Evolutionary conservation across 2,888 invertebrate species (phyloP).

Genomic region (Eristalinus sepulchralis): DNA sequence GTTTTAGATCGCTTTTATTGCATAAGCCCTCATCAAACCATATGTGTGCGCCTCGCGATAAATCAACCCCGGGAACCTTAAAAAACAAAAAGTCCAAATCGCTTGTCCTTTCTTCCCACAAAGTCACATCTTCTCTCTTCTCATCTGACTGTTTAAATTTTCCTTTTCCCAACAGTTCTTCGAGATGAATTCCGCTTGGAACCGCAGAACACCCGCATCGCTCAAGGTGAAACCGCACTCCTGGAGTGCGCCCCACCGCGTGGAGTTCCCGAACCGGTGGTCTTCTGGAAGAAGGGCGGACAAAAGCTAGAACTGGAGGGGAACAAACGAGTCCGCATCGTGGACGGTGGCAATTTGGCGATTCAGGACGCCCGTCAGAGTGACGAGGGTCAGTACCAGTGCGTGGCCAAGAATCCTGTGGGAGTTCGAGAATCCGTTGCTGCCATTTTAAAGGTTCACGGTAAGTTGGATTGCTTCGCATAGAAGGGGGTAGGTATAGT

Average conservation of each 20-base stretch:
- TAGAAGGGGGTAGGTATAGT: neutral
- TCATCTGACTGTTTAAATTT: neutral
- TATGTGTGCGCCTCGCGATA: too few relatives aligned
- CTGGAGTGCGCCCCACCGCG: slow-evolving; percentile 93
- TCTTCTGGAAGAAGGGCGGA: slow-evolving; percentile 94
- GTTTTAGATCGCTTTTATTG: too few relatives aligned
- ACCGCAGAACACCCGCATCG: slow-evolving; percentile 91
- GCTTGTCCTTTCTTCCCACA: neutral
- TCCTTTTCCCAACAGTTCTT: slow-evolving; percentile 84
- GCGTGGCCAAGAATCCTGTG: slow-evolving; percentile 90
- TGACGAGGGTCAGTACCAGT: slow-evolving; percentile 92
- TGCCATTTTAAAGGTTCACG: slow-evolving; percentile 89
- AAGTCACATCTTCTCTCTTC: neutral
- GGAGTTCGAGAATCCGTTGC: slow-evolving; percentile 88
- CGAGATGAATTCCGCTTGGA: slow-evolving; percentile 94
- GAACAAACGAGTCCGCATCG: slow-evolving; percentile 87
- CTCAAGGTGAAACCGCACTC: slow-evolving; percentile 91
- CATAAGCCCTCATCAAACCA: too few relatives aligned
- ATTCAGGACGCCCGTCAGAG: slow-evolving; percentile 89
- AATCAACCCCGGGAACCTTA: too few relatives aligned
- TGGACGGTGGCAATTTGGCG: slow-evolving; percentile 90
- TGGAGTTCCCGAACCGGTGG: slow-evolving; percentile 93
- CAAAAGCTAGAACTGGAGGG: slow-evolving; percentile 87
- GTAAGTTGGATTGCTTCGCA: slow-evolving; percentile 82
- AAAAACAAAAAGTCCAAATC: too few relatives aligned